Evolutionary conservation across 2,888 invertebrate species (phyloP), one percentile per base, ranked within the genome.

Genomic region (Schizotus pectinicornis): DNA sequence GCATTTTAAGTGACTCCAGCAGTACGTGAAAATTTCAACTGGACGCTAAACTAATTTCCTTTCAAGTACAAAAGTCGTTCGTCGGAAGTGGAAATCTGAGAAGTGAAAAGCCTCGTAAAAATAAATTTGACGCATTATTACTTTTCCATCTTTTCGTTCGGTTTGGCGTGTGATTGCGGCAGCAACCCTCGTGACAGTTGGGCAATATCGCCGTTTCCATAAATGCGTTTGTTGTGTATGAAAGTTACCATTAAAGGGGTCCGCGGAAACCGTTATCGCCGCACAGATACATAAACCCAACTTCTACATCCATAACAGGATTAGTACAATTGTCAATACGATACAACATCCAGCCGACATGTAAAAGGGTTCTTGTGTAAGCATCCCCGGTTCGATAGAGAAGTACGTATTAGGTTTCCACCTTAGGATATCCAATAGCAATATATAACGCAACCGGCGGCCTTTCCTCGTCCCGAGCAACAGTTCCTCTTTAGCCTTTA

Each of bases 381-480:
- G 61, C 57, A 57, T 60, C 39, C 38, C 31, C 46, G 54, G 49
- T 49, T 45, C 43, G 60, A 56, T 60, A 42, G 59, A 41, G 36
- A 35, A 53, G 57, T 59, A 59, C 60, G 61, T 62, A 67, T 70
- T 78, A 77, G 52, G 74, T 69, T 65, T 79, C 78, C 67, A 80
- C 79, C 57, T 60, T 76, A 61, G 33, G 74, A 58, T 49, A 70
- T 67, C 37, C 67, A 53, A 68, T 71, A 69, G 64, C 72, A 71
- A 73, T 80, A 71, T 71, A 78, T 77, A 74, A 81, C 67, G 71
- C 80, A 72, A 77, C 74, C 75, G 50, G 31, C 49, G 36, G 38
- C 45, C 48, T 43, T 45, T 46, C 13, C 32, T 11, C 45, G 49
- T 46, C 22, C 22, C 35, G 37, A 42, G 56, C 56, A 56, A 56